A percentile compares a stretch with the other conserved stretches of the same genome.
Conservation (phyloP, 2,888 invertebrate species). For the Torymus tubicola region DNA sequence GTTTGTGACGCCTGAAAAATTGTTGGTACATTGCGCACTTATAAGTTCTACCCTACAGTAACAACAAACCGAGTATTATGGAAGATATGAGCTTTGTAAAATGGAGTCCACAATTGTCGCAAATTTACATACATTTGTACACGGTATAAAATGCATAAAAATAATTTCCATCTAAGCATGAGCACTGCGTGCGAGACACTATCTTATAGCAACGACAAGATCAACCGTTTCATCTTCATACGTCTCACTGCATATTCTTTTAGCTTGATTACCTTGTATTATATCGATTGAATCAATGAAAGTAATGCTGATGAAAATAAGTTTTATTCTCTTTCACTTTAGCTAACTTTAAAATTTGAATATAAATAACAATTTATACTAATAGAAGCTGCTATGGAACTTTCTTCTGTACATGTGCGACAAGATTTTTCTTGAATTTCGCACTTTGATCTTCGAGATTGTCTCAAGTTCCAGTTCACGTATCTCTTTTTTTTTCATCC, state of each 20-base stretch:
- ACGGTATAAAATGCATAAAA: slow-evolving; percentile 59
- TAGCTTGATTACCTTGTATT: slow-evolving; percentile 11
- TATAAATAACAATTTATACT: slow-evolving; percentile 5
- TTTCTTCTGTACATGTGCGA: slow-evolving; percentile 13
- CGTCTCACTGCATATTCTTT: slow-evolving; percentile 6
- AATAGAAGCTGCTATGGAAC: slow-evolving; percentile 25
- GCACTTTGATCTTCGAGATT: slow-evolving; percentile 33
- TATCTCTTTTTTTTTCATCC: background rate
- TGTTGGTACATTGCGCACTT: slow-evolving; percentile 19
- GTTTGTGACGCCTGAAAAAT: slow-evolving; percentile 10
- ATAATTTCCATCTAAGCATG: slow-evolving; percentile 57
- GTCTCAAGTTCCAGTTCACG: slow-evolving; percentile 33
- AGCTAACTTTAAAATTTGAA: slow-evolving; percentile 1
- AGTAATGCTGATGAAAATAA: slow-evolving; percentile 29
- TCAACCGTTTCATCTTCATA: background rate
- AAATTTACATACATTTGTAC: slow-evolving; percentile 59
- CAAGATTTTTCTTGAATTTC: slow-evolving; percentile 1
- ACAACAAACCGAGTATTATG: slow-evolving; percentile 41
- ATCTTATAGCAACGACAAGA: slow-evolving; percentile 9
- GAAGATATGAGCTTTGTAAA: slow-evolving; percentile 40
- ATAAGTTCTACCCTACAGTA: slow-evolving; percentile 44
- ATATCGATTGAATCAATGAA: background rate
- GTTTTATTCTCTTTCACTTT: background rate
- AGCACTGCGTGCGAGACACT: slow-evolving; percentile 45
- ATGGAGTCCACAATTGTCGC: slow-evolving; percentile 35